Evolutionary conservation across 2,113 vertebrate species (phyloP).

Genomic region (Gallinago paraguaiae): DNA sequence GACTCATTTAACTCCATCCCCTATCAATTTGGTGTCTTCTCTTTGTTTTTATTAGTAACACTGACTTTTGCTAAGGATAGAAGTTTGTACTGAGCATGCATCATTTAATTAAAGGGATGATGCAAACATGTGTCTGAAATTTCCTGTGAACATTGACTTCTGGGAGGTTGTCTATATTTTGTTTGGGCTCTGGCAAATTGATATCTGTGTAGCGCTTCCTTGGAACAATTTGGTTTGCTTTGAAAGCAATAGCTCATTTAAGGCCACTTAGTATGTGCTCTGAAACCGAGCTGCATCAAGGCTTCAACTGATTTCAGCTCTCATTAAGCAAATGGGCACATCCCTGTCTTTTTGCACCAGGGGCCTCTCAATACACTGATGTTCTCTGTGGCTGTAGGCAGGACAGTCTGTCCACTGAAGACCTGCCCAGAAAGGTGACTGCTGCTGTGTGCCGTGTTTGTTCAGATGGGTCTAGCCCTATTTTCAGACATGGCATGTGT

Average conservation of each 20-base stretch:
- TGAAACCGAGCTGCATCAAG: not conserved
- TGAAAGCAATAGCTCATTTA: not conserved
- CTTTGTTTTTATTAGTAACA: not conserved
- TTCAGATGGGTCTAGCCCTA: not conserved
- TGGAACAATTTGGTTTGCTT: not conserved
- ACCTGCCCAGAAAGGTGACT: not conserved
- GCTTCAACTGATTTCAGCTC: not conserved
- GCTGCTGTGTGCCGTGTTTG: rapidly evolving
- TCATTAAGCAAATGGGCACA: not conserved
- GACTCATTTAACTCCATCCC: not conserved
- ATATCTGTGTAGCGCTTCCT: not conserved
- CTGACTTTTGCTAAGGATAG: not conserved
- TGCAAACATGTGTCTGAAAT: not conserved
- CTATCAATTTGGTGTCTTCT: not conserved
- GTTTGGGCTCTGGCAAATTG: not conserved
- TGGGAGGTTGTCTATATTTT: not conserved
- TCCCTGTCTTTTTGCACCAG: not conserved
- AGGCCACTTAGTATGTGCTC: not conserved
- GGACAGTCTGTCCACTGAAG: not conserved
- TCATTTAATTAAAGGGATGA: not conserved
- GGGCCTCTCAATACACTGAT: not conserved
- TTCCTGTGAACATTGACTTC: not conserved
- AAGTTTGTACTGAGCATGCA: not conserved
- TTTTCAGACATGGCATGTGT: not conserved
- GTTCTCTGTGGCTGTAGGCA: not conserved